Conservation (phyloP, 1,140 invertebrate genomes). For the Drusus annulatus region DNA sequence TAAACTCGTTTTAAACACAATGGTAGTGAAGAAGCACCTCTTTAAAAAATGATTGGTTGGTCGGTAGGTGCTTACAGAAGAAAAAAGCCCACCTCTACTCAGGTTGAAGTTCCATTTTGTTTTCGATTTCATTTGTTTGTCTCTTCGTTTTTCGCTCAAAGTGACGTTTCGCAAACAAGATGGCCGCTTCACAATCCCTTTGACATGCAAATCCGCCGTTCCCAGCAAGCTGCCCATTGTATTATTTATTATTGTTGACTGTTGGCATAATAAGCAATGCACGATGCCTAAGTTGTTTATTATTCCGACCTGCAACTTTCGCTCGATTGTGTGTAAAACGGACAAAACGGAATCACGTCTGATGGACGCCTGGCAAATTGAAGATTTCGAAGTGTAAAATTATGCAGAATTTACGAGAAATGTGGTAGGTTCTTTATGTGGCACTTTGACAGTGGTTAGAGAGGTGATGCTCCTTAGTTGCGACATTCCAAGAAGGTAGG, state of each 20-base stretch:
- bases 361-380: not conserved
- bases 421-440: not conserved
- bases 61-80: too few relatives aligned
- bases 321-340: slow-evolving; percentile 32
- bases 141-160: not conserved
- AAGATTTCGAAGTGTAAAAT: not conserved
- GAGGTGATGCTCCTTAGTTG: not conserved
- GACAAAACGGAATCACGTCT: not conserved
- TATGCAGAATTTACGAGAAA: too few relatives aligned
- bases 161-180: slow-evolving; percentile 34
- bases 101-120: not conserved
- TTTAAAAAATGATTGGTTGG: too few relatives aligned
- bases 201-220: slow-evolving; percentile 29
- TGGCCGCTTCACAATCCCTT: slow-evolving; percentile 11
- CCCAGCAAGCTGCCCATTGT: not conserved
- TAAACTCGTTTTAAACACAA: too few relatives aligned
- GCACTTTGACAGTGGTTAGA: not conserved
- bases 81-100: too few relatives aligned
- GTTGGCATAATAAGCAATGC: not conserved
- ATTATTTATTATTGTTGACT: slow-evolving; percentile 11
- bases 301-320: slow-evolving; percentile 20
- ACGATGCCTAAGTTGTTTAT: slow-evolving; percentile 15
- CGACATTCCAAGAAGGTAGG: not conserved
- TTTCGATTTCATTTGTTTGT: not conserved
- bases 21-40: too few relatives aligned